These are phyloP conservation scores for Rhea americana DNA, from an alignment of 2,113 vertebrate genomes.

Conservation along the genomic window DNA sequence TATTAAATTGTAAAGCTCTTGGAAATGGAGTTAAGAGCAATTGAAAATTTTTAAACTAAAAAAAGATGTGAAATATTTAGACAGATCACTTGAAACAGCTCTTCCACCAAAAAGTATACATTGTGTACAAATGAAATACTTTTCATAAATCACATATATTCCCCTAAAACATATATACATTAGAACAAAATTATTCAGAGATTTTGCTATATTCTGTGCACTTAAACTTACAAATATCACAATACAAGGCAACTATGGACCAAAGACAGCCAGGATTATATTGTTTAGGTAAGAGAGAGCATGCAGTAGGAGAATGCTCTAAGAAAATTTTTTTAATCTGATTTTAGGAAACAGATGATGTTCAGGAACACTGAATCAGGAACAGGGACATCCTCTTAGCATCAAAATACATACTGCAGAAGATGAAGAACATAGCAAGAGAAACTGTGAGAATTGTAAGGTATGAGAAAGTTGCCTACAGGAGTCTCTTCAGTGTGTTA, in stretches of 20 bases:
- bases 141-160: neutral
- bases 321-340: neutral
- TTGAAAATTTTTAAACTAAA: slow-evolving; percentile 39
- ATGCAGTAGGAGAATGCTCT: neutral
- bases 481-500: neutral
- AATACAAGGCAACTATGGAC: neutral
- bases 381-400: neutral
- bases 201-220: neutral
- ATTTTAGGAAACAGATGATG: neutral
- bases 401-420: neutral
- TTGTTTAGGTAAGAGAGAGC: neutral
- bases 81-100: neutral
- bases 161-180: accelerated
- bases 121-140: neutral
- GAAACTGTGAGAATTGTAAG: neutral
- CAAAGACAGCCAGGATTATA: neutral
- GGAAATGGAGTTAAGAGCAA: slow-evolving; percentile 50
- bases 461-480: neutral
- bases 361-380: neutral
- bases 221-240: neutral
- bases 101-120: neutral
- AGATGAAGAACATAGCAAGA: neutral
- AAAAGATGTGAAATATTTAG: slow-evolving; percentile 41
- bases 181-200: neutral
- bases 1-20: slow-evolving; percentile 40